Percentiles rank a stretch among this genome's conserved stretches.
phyloP scores from a whole-genome alignment of 2,113 vertebrate genomes.

The Aix galericulata region DNA sequence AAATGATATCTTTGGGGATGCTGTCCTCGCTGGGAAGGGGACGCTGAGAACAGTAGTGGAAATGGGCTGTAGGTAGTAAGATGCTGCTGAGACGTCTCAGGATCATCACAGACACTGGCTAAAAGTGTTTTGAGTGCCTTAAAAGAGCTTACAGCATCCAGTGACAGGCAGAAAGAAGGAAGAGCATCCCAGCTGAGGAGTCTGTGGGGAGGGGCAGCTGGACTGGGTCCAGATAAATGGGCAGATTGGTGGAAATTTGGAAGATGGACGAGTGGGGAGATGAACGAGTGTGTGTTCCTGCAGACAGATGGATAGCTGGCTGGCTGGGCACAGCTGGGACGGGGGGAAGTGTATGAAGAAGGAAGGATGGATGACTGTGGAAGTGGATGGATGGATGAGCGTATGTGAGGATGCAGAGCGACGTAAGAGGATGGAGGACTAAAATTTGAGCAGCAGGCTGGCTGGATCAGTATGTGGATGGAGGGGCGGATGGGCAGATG shows the following conservation, averaged over 20 bases:
- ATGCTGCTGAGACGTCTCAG: background rate
- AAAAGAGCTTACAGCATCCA: background rate
- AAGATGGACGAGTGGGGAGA: background rate
- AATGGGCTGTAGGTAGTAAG: background rate
- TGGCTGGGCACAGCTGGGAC: background rate
- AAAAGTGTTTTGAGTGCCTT: background rate
- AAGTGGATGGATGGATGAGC: background rate
- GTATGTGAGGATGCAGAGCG: background rate
- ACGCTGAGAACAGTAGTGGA: background rate
- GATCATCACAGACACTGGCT: background rate
- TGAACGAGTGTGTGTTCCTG: fast-evolving
- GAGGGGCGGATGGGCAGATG: background rate
- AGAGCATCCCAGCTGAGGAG: background rate
- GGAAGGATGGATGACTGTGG: background rate
- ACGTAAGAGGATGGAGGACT: background rate
- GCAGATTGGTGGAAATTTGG: background rate
- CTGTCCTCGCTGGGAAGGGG: background rate
- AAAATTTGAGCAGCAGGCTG: background rate
- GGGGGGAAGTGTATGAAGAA: background rate
- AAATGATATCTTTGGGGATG: background rate
- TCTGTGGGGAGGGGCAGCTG: background rate
- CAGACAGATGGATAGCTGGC: background rate
- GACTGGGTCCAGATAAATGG: background rate
- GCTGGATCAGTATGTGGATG: fast-evolving
- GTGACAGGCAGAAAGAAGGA: background rate